A percentile compares a stretch with the other conserved stretches of the same genome.
Conservation (phyloP, 2,888 invertebrate genomes). For the Girardia tigrina region DNA sequence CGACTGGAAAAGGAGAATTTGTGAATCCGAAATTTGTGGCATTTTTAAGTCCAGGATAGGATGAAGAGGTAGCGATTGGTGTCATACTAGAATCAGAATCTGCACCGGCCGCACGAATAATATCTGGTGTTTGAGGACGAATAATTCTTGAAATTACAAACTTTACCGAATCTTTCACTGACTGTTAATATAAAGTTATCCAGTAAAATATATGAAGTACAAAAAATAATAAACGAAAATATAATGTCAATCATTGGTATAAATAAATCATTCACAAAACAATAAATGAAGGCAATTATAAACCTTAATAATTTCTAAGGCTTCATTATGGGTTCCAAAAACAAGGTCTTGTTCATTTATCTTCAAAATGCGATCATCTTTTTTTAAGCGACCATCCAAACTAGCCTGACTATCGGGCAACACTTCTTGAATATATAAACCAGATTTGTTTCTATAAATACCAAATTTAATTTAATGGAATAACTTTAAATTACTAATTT, state of each 20-base stretch:
- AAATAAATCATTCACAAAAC: neutral
- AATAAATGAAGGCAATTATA: no score
- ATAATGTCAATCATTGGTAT: neutral
- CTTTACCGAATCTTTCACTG: slow-evolving; percentile 41
- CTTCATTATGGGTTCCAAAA: slow-evolving; percentile 51
- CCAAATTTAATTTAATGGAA: neutral
- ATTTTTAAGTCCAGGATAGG: slow-evolving; percentile 4
- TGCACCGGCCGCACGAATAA: slow-evolving; percentile 40
- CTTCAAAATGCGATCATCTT: slow-evolving; percentile 52
- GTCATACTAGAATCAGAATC: slow-evolving; percentile 18
- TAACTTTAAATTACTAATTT: slow-evolving; percentile 36
- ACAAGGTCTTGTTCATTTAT: slow-evolving; percentile 51
- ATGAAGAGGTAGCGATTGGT: slow-evolving; percentile 12
- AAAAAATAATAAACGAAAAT: no score
- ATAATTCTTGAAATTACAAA: slow-evolving; percentile 43
- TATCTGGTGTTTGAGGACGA: slow-evolving; percentile 46
- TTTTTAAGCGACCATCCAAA: slow-evolving; percentile 49
- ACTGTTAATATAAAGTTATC: slow-evolving; percentile 34
- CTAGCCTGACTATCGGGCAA: slow-evolving; percentile 49
- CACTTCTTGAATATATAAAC: slow-evolving; percentile 46
- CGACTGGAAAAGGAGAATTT: neutral
- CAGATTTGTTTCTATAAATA: slow-evolving; percentile 43
- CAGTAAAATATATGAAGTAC: no score
- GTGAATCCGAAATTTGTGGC: neutral
- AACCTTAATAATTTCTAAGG: slow-evolving; percentile 46